Evolutionary conservation across 2,113 vertebrate genomes (phyloP).

Genomic region (Craseonycteris thonglongyai): DNA sequence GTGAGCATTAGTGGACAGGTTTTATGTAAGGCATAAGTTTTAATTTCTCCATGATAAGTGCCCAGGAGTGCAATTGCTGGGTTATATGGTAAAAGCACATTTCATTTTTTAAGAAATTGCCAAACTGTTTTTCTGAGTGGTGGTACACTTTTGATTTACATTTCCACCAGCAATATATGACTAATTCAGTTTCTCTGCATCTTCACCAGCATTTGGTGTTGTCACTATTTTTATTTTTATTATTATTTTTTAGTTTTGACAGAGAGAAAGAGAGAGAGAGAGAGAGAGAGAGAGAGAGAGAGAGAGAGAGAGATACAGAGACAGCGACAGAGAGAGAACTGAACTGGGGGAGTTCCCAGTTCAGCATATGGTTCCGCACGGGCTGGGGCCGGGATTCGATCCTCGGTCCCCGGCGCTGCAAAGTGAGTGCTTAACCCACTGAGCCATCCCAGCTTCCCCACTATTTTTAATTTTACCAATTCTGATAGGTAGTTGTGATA

Average conservation of each 20-base stretch:
- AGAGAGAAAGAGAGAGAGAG: no score
- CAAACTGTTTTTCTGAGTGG: background rate
- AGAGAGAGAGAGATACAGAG: no score
- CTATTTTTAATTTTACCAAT: background rate
- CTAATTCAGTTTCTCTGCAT: background rate
- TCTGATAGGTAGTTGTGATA: background rate
- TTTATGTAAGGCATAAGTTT: background rate
- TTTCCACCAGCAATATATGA: background rate
- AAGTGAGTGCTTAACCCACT: no score
- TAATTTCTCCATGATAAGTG: conserved; percentile 1
- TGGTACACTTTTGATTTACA: background rate
- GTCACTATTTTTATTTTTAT: background rate
- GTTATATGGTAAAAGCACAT: background rate
- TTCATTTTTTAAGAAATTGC: background rate
- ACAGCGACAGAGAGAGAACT: no score
- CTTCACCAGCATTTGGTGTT: background rate
- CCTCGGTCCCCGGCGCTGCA: no score
- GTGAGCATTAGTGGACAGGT: background rate
- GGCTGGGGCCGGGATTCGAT: no score
- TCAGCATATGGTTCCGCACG: no score
- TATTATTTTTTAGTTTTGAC: no score
- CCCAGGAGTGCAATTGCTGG: background rate
- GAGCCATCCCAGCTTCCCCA: no score
- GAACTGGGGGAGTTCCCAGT: no score
- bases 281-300: no score